These are phyloP conservation scores for Augiades crinisus DNA, from an alignment of 2,888 invertebrate species.

Conservation along the genomic window DNA sequence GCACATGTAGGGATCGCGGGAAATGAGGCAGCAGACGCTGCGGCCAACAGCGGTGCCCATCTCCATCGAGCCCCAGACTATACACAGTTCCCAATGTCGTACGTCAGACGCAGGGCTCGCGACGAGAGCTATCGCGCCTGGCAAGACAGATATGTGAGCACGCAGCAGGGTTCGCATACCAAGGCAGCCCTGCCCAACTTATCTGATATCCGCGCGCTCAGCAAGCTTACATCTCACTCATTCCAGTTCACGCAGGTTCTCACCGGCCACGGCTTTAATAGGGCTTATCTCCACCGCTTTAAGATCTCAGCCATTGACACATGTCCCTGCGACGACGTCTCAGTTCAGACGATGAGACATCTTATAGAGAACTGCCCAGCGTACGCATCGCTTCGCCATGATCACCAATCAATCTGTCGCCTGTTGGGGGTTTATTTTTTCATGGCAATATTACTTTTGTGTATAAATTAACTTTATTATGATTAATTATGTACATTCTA, in stretches of 20 bases:
- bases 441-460: too few relatives aligned
- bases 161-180: neutral
- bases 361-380: neutral
- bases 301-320: neutral
- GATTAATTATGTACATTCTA: too few relatives aligned
- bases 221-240: neutral
- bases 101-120: neutral
- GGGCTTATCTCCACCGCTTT: neutral
- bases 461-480: too few relatives aligned
- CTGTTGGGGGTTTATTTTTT: neutral
- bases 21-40: neutral
- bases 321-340: neutral
- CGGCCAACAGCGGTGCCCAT: neutral
- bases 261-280: neutral
- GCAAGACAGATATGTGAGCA: neutral
- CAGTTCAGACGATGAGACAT: neutral
- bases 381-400: neutral
- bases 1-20: neutral
- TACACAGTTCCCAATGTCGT: neutral
- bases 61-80: neutral
- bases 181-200: conserved; percentile 7
- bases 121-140: neutral
- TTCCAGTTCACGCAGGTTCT: neutral
- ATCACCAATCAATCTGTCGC: neutral
- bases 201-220: neutral